Evolutionary conservation across 2,888 invertebrate species (phyloP).

Genomic region (Ametastegia equiseti): DNA sequence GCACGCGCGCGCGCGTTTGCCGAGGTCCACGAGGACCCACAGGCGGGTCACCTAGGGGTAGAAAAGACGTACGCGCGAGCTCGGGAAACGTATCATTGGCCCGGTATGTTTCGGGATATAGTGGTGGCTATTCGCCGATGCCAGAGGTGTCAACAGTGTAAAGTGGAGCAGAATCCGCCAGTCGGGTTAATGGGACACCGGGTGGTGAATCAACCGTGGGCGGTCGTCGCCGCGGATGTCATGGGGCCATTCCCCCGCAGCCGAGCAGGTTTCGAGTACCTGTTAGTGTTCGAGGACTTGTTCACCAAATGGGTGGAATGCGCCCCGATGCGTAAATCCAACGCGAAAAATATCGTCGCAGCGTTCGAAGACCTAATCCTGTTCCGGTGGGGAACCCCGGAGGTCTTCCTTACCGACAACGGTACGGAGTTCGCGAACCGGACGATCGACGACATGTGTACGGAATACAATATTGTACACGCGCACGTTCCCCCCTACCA

Average conservation of each 20-base stretch:
- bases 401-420: too few species aligned
- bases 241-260: constrained; percentile 56
- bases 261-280: constrained; percentile 44
- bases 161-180: constrained; percentile 40
- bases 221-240: constrained; percentile 53
- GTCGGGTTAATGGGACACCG: constrained; percentile 18
- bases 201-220: constrained; percentile 50
- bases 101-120: too few species aligned
- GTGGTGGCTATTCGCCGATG: too few species aligned
- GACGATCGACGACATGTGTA: constrained; percentile 46
- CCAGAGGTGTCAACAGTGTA: constrained; percentile 3
- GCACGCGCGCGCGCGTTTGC: not conserved
- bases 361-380: too few species aligned
- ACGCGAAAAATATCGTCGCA: constrained; percentile 52
- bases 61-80: too few species aligned
- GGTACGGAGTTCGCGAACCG: constrained; percentile 54
- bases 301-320: constrained; percentile 54
- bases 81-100: too few species aligned
- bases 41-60: not conserved
- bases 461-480: constrained; percentile 39
- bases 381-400: too few species aligned
- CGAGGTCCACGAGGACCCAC: not conserved
- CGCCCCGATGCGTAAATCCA: constrained; percentile 47
- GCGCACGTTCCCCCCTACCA: constrained; percentile 53
- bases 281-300: constrained; percentile 54